Percentiles rank a stretch among this genome's conserved stretches.
Conservation (phyloP, 2,888 invertebrate species). For the Sesia apiformis region DNA sequence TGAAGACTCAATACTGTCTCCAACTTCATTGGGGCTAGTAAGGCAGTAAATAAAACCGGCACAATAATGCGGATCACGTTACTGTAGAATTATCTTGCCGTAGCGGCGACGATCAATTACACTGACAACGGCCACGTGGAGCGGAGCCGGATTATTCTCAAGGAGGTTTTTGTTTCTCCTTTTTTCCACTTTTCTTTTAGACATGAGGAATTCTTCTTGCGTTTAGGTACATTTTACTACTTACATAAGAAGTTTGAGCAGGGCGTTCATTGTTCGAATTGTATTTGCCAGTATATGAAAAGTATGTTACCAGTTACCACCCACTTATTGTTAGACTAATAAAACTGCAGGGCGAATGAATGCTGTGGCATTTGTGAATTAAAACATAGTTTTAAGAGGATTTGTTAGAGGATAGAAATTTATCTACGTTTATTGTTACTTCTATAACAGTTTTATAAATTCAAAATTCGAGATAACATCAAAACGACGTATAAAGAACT, state of each 20-base stretch:
- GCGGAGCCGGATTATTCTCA: conserved; percentile 34
- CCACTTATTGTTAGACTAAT: too few relatives aligned
- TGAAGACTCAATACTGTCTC: background rate
- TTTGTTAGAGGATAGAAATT: too few relatives aligned
- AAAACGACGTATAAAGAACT: too few relatives aligned
- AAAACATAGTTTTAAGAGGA: too few relatives aligned
- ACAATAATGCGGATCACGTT: conserved; percentile 69
- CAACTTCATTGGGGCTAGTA: conserved; percentile 8
- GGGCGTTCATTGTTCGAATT: too few relatives aligned
- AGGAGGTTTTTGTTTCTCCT: conserved; percentile 6
- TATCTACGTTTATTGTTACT: too few relatives aligned
- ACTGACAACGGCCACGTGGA: conserved; percentile 57
- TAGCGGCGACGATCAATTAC: conserved; percentile 67
- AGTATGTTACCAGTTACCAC: too few relatives aligned
- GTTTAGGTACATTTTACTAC: background rate
- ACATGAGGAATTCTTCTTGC: background rate
- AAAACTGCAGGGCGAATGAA: too few relatives aligned
- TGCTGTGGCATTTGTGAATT: too few relatives aligned
- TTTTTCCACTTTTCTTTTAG: background rate
- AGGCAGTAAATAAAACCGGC: conserved; percentile 42
- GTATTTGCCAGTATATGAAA: too few relatives aligned
- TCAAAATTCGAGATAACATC: too few relatives aligned
- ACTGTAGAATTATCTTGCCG: conserved; percentile 60
- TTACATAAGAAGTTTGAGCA: background rate
- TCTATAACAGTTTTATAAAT: too few relatives aligned